Percentiles rank a stretch among this genome's conserved stretches.
Evolutionary conservation across 2,888 invertebrate genomes (phyloP).

Genomic region (Drosophila pseudotakahashii): DNA sequence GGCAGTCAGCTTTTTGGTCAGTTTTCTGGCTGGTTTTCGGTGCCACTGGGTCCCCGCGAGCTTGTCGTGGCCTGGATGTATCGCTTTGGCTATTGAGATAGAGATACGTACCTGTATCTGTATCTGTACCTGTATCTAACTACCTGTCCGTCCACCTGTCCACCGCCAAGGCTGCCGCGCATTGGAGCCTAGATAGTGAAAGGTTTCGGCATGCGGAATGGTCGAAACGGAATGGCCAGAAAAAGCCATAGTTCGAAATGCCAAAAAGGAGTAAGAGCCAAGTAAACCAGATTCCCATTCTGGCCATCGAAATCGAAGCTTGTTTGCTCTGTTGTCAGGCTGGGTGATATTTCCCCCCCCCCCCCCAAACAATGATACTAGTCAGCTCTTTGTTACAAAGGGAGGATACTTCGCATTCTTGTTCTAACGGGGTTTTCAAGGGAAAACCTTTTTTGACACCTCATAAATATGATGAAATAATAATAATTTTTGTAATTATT

Average conservation of each 20-base stretch:
- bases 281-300: constrained; percentile 10
- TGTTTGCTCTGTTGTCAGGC: neutral
- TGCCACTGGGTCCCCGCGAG: constrained; percentile 42
- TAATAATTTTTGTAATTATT: too few species aligned
- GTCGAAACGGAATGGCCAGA: constrained; percentile 7
- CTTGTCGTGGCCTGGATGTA: constrained; percentile 29
- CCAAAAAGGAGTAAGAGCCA: constrained; percentile 25
- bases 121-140: constrained; percentile 23
- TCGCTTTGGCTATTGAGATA: neutral
- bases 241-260: constrained; percentile 27
- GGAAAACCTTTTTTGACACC: too few species aligned
- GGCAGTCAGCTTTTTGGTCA: constrained; percentile 67
- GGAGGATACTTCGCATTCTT: neutral
- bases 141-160: constrained; percentile 35
- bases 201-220: constrained; percentile 58
- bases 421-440: neutral
- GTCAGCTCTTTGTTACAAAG: neutral
- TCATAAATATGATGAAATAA: too few species aligned
- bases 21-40: constrained; percentile 44
- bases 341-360: neutral
- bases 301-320: neutral
- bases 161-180: constrained; percentile 69
- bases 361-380: neutral
- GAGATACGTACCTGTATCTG: constrained; percentile 15
- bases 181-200: constrained; percentile 62